Evolutionary conservation across 1,140 invertebrate genomes (phyloP), one percentile per base, ranked within the genome.

Genomic region (Dreissena rostriformis): DNA sequence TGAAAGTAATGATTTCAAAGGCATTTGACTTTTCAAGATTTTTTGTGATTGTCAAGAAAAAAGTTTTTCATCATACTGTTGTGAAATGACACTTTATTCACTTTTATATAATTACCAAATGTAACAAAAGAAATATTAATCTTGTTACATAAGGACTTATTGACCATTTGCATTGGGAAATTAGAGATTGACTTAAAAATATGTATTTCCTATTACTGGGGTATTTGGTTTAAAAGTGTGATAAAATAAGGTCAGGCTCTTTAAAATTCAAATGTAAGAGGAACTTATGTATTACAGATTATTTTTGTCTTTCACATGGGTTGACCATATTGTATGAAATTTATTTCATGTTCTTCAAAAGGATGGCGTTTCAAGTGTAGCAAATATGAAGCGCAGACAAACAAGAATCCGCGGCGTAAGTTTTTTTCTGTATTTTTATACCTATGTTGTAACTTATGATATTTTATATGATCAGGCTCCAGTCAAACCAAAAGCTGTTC

Each of bases 321-420:
- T 29, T 29, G 14, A 71, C 52, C 6, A 49, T 71, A 7, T 29
- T 71, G 15, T 19, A 19, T 49, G 19, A 19, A 71, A 19, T 26
- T 39, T 29, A 39, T 24, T 49, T 19, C 17, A 15, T 14, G 17
- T 29, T 22, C 26, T 53, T 52, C 22, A 53, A 49, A 26, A 82
- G 79, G 79, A 70, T 29, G 81, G 73, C 39, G 68, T 83, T 63
- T 39, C 72, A 61, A 73, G 81, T 49, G 28, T 77, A 67, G 63
- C 81, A 28, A 73, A 83, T 19, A 76, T 81, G 77, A 75, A 75
- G 66, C n/a, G 72, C 57, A 26, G 77, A 61, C 51, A 81, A 22
- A 78, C 66, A 57, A 75, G 78, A 53, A 71, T 85, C 39, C 28
- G 63, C 55, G 77, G 63, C 55, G 77, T 85, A 74, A 79, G 83